Evolutionary conservation across 2,888 invertebrate genomes (phyloP).

Genomic region (Eupithecia vulgata): DNA sequence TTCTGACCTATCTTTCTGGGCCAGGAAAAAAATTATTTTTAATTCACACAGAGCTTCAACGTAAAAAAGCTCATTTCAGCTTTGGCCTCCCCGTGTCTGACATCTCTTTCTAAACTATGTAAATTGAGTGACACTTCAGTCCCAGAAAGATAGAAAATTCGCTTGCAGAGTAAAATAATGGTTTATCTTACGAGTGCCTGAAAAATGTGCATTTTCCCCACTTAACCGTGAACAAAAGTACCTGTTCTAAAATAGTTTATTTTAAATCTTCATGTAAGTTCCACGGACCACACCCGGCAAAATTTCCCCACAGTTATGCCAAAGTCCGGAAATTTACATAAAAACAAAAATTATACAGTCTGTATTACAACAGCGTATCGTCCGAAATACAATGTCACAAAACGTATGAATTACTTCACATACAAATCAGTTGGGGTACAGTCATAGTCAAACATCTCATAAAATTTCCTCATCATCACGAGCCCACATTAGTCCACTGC

Average conservation of each 20-base stretch:
- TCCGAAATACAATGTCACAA: slow-evolving; percentile 29
- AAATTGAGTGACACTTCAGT: no score
- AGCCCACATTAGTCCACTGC: no score
- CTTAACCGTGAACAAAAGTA: not conserved
- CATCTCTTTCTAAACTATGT: no score
- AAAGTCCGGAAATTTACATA: slow-evolving; percentile 43
- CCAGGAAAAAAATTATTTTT: no score
- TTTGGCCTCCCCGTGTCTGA: no score
- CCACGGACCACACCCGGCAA: slow-evolving; percentile 37
- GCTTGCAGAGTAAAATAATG: no score
- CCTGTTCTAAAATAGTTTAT: not conserved
- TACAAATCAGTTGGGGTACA: slow-evolving; percentile 26
- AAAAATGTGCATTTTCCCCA: not conserved
- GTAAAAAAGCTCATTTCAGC: no score
- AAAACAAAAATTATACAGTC: slow-evolving; percentile 32
- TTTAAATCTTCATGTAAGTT: slow-evolving; percentile 6
- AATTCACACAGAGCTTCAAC: no score
- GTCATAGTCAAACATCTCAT: not conserved
- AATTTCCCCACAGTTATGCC: slow-evolving; percentile 37
- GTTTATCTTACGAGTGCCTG: no score
- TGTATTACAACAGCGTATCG: slow-evolving; percentile 30
- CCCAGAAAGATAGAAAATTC: no score
- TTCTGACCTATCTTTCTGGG: no score
- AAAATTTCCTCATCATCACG: not conserved
- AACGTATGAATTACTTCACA: slow-evolving; percentile 20